Conservation (phyloP, 2,113 vertebrate species). For the Microtus richardsoni region DNA sequence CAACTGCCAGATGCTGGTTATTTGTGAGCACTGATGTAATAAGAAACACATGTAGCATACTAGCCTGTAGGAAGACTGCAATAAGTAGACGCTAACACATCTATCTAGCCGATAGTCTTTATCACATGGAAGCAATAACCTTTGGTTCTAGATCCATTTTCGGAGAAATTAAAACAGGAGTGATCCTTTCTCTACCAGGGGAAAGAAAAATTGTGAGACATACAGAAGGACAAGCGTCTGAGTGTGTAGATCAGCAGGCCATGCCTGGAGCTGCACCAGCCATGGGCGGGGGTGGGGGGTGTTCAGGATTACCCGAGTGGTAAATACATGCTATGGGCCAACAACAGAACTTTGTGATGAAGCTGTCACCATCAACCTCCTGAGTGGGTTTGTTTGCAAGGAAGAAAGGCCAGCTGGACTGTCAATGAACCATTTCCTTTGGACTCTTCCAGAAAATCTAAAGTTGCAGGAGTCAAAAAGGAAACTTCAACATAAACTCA, state of each 20-base stretch:
- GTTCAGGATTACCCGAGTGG: not conserved
- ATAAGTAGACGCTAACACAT: not conserved
- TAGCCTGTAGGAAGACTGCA: not conserved
- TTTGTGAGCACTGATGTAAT: slow-evolving; percentile 40
- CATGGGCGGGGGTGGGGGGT: rapidly evolving
- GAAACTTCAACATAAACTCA: slow-evolving; percentile 25
- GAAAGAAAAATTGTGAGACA: not conserved
- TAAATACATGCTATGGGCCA: not conserved
- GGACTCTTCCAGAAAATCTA: slow-evolving; percentile 24
- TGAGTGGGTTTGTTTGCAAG: not conserved
- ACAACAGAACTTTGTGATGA: not conserved
- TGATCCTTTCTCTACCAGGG: slow-evolving; percentile 35
- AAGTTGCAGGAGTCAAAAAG: slow-evolving; percentile 44
- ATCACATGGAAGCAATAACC: slow-evolving; percentile 51
- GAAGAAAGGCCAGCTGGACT: not conserved
- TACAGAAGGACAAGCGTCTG: not conserved
- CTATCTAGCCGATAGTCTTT: slow-evolving; percentile 34
- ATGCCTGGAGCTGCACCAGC: not conserved
- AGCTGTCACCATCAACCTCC: not conserved
- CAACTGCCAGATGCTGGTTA: not conserved
- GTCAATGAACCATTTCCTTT: slow-evolving; percentile 25
- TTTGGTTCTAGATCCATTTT: slow-evolving; percentile 39
- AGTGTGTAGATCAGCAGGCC: not conserved
- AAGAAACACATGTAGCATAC: slow-evolving; percentile 39
- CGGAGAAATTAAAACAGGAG: slow-evolving; percentile 30